Conservation (phyloP, 1,140 invertebrate species). For the Dinothrombium tinctorium region DNA sequence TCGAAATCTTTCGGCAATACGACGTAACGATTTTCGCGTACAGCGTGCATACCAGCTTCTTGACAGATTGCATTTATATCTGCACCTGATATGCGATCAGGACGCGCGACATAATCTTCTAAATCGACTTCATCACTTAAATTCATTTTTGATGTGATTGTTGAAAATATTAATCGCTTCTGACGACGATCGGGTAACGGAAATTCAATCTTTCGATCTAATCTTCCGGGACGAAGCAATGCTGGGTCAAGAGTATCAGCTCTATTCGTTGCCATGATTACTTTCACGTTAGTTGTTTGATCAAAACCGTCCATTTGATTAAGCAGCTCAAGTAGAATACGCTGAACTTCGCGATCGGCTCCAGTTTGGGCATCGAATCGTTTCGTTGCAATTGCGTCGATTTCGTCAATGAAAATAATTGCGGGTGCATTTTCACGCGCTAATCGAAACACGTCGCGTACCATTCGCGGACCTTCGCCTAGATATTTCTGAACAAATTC, state of each 20-base stretch:
- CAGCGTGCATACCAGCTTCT: conserved; percentile 85
- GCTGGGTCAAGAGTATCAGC: conserved; percentile 97
- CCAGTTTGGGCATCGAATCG: conserved; percentile 97
- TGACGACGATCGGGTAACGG: conserved; percentile 89
- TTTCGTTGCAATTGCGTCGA: conserved; percentile 96
- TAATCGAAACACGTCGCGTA: conserved; percentile 90
- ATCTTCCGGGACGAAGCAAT: conserved; percentile 74
- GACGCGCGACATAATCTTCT: conserved; percentile 93
- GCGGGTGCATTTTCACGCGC: conserved; percentile 98
- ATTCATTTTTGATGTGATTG: conserved; percentile 96
- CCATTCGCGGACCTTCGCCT: conserved; percentile 96
- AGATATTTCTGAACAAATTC: conserved; percentile 99
- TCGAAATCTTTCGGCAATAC: conserved; percentile 97
- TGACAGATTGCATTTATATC: conserved; percentile 99
- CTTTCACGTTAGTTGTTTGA: conserved; percentile 98
- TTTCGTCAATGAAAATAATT: conserved; percentile 97
- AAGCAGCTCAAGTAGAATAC: conserved; percentile 84
- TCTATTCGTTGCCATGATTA: conserved; percentile 98
- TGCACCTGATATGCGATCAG: conserved; percentile 93
- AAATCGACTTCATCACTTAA: conserved; percentile 97
- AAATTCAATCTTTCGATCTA: conserved; percentile 98
- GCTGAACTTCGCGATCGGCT: conserved; percentile 94
- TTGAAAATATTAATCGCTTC: conserved; percentile 91
- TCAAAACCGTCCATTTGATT: conserved; percentile 99
- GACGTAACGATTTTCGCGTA: conserved; percentile 94